Base-by-base conservation (phyloP, 2,888 invertebrate genomes). In the Ectropis crepuscularia region DNA sequence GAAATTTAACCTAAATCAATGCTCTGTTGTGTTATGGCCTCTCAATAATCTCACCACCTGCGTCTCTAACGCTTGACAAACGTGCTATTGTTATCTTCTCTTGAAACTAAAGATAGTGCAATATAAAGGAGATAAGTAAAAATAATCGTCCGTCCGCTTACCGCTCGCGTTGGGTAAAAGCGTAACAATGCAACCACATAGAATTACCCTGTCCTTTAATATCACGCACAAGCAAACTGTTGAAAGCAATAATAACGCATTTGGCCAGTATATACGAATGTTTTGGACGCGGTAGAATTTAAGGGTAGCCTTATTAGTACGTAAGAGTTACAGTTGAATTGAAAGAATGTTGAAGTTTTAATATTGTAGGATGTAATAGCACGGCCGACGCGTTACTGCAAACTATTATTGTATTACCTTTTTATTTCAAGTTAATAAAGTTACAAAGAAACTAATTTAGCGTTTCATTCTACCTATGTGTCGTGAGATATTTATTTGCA, bases 251-350 rank as follows among this genome's bases (percentile, higher is more conserved):
- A 84, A 82, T 77, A 46, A 76, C 77, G 74, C 55, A 72, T 68
- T 79, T 74, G 82, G 82, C 81, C 81, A 80, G 81, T 81, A 79
- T 81, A 80, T 79, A 80, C 69, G 80, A 79, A 75, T 80, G 84
- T 79, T 69, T 74, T 80, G 83, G 73, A 78, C 81, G 79, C 74
- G 78, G 83, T 90, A 89, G 89, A 82, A 81, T 87, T 82, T 92
- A 91, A 91, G 89, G 88, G 87, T 91, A 92, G 92, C 92, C 92
- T 92, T 92, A 92, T 81, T 92, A 92, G 92, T 57, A 78, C 9
- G 61, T 90, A 90, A 90, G 89, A 86, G 80, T 85, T 85, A 83
- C 78, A 80, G 53, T 82, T 81, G 83, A 79, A 82, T 83, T 81
- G 83, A 79, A 82, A 80, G 81, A 76, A 81, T 82, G 87, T 88